These are phyloP conservation scores for Drosophila anceps DNA, from an alignment of 2,888 invertebrate species.

Conservation along the genomic window DNA sequence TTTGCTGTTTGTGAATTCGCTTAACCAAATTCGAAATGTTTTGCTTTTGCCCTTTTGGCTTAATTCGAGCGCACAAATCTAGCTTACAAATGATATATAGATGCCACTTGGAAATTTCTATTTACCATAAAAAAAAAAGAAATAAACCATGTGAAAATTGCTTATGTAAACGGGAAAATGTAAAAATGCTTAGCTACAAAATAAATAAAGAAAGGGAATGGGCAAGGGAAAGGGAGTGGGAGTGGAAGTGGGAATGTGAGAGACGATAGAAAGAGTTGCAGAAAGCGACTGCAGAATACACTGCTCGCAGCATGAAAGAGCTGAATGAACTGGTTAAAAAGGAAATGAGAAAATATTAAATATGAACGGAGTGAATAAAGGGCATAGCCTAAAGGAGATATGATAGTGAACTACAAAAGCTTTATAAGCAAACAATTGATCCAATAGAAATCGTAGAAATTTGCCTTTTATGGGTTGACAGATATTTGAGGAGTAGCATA, in stretches of 20 bases:
- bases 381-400: too few relatives aligned
- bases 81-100: constrained; percentile 50
- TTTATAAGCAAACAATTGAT: not conserved
- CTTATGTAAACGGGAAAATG: constrained; percentile 26
- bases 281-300: constrained; percentile 4
- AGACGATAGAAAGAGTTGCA: constrained; percentile 11
- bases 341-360: not conserved
- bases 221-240: constrained; percentile 22
- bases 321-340: not conserved
- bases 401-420: not conserved
- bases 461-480: too few relatives aligned
- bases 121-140: constrained; percentile 51
- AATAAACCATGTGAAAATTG: constrained; percentile 53
- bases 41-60: constrained; percentile 5
- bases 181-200: constrained; percentile 25
- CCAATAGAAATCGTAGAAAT: not conserved
- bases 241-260: constrained; percentile 27
- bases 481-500: too few relatives aligned
- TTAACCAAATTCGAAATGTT: constrained; percentile 13
- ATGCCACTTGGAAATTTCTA: constrained; percentile 44
- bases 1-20: constrained; percentile 1
- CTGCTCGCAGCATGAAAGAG: constrained; percentile 19
- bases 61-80: constrained; percentile 52
- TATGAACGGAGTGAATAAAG: not conserved
- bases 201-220: constrained; percentile 7